Conservation (phyloP, 2,888 invertebrate species). For the Himalopsyche japonica region DNA sequence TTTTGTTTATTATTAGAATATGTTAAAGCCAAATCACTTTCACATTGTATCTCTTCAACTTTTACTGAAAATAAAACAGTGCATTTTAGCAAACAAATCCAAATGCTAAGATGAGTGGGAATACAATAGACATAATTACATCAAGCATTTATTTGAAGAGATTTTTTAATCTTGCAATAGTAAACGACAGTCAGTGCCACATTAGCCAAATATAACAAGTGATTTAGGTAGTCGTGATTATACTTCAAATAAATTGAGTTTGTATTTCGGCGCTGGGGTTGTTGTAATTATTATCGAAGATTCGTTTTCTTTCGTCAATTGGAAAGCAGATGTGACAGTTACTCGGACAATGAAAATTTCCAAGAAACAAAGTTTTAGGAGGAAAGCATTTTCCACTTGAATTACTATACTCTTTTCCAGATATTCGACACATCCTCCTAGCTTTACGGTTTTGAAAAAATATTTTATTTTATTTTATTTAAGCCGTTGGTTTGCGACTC, state of each 20-base stretch:
- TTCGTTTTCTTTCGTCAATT: background rate
- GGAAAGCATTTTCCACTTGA: background rate
- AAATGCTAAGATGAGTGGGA: too few species aligned
- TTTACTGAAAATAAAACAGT: too few species aligned
- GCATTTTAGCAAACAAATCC: too few species aligned
- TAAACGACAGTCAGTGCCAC: background rate
- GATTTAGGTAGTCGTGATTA: background rate
- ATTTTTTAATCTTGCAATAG: too few species aligned
- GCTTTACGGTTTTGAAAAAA: background rate
- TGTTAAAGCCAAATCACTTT: too few species aligned
- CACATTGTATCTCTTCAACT: too few species aligned
- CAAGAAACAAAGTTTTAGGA: background rate
- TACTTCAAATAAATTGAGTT: background rate
- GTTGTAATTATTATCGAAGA: background rate
- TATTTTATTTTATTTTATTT: too few species aligned
- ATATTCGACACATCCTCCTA: background rate
- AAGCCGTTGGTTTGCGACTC: too few species aligned
- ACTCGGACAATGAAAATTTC: background rate
- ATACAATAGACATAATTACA: too few species aligned
- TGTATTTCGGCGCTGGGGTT: background rate
- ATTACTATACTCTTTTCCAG: background rate
- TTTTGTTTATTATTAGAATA: too few species aligned
- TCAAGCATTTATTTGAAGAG: too few species aligned
- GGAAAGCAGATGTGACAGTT: background rate
- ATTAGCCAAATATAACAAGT: background rate